A percentile compares a stretch with the other conserved stretches of the same genome.
These are phyloP conservation scores for Papilio dardanus DNA, from an alignment of 1,140 invertebrate species.

Conservation along the genomic window DNA sequence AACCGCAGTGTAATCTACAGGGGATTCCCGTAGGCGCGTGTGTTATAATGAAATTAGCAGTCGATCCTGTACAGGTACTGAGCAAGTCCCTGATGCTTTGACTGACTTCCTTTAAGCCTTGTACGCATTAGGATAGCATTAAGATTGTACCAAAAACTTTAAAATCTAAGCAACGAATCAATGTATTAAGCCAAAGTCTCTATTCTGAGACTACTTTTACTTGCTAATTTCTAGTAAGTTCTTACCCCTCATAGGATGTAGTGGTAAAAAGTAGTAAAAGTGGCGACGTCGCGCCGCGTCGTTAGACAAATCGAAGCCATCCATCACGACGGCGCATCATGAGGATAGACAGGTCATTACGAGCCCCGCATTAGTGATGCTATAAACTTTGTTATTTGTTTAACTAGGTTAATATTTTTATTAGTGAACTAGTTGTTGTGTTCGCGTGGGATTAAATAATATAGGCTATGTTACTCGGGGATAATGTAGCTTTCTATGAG, in stretches of 20 bases:
- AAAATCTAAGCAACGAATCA: too few relatives aligned
- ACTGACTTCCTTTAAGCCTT: not conserved
- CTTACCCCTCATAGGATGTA: not conserved
- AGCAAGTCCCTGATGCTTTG: not conserved
- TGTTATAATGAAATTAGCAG: conserved; percentile 65
- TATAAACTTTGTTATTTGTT: conserved; percentile 1
- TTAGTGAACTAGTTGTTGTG: too few relatives aligned
- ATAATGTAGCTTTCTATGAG: too few relatives aligned
- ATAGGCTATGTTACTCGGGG: too few relatives aligned
- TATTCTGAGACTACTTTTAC: not conserved
- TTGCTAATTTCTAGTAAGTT: not conserved
- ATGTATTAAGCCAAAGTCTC: too few relatives aligned
- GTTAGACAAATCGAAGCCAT: conserved; percentile 22
- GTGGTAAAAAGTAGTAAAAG: conserved; percentile 9
- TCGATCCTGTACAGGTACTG: conserved; percentile 12
- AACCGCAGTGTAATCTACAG: conserved; percentile 46
- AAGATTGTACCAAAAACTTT: too few relatives aligned
- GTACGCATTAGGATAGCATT: too few relatives aligned
- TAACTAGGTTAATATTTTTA: not conserved
- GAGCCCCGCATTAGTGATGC: not conserved
- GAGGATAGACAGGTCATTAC: conserved; percentile 16
- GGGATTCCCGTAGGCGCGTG: conserved; percentile 51
- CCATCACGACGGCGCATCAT: conserved; percentile 20
- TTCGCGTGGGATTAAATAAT: too few relatives aligned
- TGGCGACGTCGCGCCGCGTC: not conserved